These are phyloP conservation scores for Microhierax caerulescens DNA, from an alignment of 2,797 vertebrate genomes.

Conservation along the genomic window DNA sequence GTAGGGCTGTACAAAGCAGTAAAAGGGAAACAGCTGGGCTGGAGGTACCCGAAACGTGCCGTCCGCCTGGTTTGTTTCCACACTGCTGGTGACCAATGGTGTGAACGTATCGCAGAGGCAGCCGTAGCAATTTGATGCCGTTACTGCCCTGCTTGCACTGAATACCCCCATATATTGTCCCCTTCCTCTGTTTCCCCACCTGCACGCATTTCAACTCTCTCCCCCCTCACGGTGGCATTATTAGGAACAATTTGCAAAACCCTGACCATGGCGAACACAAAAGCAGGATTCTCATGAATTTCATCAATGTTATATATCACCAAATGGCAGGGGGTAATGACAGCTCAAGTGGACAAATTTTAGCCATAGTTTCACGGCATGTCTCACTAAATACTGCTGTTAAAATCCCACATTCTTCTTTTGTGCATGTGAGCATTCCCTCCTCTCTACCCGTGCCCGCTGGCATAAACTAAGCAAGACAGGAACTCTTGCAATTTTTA, in stretches of 20 bases:
- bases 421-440: not conserved
- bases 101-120: rapidly evolving
- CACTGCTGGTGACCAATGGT: not conserved
- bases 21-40: not conserved
- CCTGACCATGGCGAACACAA: not conserved
- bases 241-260: not conserved
- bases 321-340: not conserved
- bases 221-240: not conserved
- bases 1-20: not conserved
- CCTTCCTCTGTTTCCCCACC: not conserved
- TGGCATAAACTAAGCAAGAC: not conserved
- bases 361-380: not conserved
- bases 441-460: rapidly evolving
- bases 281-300: not conserved
- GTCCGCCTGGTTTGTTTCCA: not conserved
- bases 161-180: not conserved
- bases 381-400: not conserved
- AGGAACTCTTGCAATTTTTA: not conserved
- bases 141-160: not conserved
- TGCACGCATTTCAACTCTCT: not conserved
- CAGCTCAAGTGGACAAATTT: not conserved
- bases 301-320: not conserved
- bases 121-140: not conserved
- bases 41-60: not conserved
- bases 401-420: not conserved